Evolutionary conservation across 2,797 vertebrate genomes (phyloP), one percentile per base, ranked within the genome.

Genomic region (Lacerta viridis): DNA sequence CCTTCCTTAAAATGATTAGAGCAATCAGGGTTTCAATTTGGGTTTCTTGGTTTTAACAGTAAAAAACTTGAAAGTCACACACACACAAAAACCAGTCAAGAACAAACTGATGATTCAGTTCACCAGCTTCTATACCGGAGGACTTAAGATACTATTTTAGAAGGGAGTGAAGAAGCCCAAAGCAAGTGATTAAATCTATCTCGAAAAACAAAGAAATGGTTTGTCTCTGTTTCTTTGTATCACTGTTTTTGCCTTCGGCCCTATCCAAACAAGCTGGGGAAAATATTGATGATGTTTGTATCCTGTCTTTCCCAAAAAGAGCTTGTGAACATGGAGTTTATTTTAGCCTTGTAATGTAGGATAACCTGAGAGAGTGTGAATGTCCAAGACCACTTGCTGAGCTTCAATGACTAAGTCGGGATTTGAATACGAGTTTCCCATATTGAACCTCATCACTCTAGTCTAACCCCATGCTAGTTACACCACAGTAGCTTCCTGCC

Each of bases 21-120:
- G n/a, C 1, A 17, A 72, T 9, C n/a, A 10, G 2, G 15, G 15
- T 4, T 76, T 8, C 46, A 78, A 64, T 23, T 89, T 80, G 78
- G 2, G 59, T 36, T 84, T 91, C 75, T 87, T 20, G 86, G 80
- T 17, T 39, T 86, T 85, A 85, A 64, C 84, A 91, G 43, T 3
- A 87, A 87, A 87, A 87, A 69, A 33, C 18, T 7, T 25, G 69
- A 66, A 82, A 59, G 29, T 39, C 55, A 15, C 29, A 64, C 3
- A 55, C 13, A 64, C 1, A 61, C 3, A 61, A 61, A 61, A 64
- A 76, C 27, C 69, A 76, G 77, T 18, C 4, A 39, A 59, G 36
- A 43, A 2, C 27, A 68, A 68, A 68, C 55, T 25, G 46, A 87
- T 43, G 27, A 33, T 41, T 41, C 64, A 43, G 66, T 59, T 79